These are phyloP conservation scores for Trissoscelio sp. DNA, from an alignment of 2,888 invertebrate species.

Conservation along the genomic window DNA sequence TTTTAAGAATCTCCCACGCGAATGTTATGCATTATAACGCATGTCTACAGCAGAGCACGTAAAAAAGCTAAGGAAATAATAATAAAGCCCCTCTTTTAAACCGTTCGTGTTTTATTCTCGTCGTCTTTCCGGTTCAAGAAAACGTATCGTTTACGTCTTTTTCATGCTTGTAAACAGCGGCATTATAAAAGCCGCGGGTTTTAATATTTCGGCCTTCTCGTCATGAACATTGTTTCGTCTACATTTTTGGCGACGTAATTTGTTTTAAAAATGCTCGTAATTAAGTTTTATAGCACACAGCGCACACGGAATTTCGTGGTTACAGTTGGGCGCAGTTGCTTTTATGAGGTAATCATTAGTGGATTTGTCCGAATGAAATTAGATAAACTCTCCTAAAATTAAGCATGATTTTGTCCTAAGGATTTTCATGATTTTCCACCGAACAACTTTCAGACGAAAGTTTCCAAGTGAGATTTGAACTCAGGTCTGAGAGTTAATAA, in stretches of 20 bases:
- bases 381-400: conserved; percentile 33
- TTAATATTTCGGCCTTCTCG: conserved; percentile 11
- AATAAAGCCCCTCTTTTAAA: background rate
- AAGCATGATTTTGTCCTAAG: conserved; percentile 3
- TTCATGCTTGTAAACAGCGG: conserved; percentile 12
- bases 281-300: conserved; percentile 20
- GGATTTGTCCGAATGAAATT: conserved; percentile 35
- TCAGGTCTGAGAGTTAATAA: no score
- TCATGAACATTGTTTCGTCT: conserved; percentile 12
- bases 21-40: background rate
- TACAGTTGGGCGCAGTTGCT: background rate
- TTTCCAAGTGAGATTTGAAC: no score
- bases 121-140: conserved; percentile 1
- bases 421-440: no score
- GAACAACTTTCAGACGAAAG: no score
- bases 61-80: background rate
- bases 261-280: conserved; percentile 24
- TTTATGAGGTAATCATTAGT: conserved; percentile 34
- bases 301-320: background rate
- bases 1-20: background rate
- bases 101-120: background rate
- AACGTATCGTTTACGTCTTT: conserved; percentile 15
- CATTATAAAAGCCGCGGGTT: background rate
- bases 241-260: conserved; percentile 13
- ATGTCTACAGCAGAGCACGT: background rate